phyloP scores from a whole-genome alignment of 2,888 invertebrate species.

The Sphaeridia pumilis region DNA sequence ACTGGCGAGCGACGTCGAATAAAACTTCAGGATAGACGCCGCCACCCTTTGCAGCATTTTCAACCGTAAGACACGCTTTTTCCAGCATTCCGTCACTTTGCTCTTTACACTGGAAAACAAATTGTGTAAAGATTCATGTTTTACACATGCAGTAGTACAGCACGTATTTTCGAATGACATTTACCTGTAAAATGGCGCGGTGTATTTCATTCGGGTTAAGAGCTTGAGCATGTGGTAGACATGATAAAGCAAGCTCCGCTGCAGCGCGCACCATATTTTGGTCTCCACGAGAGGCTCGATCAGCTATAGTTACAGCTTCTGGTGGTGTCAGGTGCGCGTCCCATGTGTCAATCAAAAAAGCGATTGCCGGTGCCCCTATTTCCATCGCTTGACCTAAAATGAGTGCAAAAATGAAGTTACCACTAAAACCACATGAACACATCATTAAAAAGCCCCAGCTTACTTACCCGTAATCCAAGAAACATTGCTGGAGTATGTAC shows the following conservation, averaged over 20 bases:
- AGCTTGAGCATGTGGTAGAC: slow-evolving; percentile 88
- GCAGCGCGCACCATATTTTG: slow-evolving; percentile 85
- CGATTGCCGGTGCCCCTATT: slow-evolving; percentile 88
- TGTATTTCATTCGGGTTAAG: slow-evolving; percentile 95
- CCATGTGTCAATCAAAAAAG: slow-evolving; percentile 96
- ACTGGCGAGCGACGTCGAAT: slow-evolving; percentile 91
- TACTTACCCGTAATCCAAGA: slow-evolving; percentile 95
- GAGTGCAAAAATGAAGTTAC: neutral
- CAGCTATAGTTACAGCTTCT: slow-evolving; percentile 92
- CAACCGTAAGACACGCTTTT: slow-evolving; percentile 88
- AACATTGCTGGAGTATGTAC: slow-evolving; percentile 96
- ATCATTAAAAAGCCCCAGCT: no score
- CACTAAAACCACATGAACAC: no score
- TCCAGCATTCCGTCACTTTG: slow-evolving; percentile 93
- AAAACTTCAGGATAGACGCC: slow-evolving; percentile 96
- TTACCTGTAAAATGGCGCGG: slow-evolving; percentile 73
- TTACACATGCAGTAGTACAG: no score
- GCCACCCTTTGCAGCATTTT: slow-evolving; percentile 88
- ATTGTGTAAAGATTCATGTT: neutral
- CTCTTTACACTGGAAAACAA: slow-evolving; percentile 66
- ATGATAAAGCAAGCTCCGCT: slow-evolving; percentile 86
- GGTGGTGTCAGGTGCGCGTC: slow-evolving; percentile 98
- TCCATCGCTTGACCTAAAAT: slow-evolving; percentile 87
- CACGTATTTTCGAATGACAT: no score
- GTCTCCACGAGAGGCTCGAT: slow-evolving; percentile 89